Base-by-base conservation (phyloP, 2,888 invertebrate genomes). In the Deilephila porcellus region DNA sequence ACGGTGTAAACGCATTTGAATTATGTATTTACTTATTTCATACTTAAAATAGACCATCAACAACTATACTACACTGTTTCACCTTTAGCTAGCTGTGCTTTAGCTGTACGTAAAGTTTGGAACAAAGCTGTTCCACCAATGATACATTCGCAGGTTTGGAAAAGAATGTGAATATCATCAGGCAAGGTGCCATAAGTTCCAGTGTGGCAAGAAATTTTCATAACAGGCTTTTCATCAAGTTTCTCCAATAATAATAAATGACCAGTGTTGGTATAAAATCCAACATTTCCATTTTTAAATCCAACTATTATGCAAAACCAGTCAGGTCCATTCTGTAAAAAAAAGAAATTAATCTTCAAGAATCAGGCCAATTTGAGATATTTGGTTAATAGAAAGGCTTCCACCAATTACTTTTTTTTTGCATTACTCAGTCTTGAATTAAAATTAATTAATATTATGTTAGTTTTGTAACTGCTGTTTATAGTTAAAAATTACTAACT, bases 301-400 rank as follows among this genome's bases (percentile, higher is more conserved):
- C 99, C 99, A 74, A 98, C 96, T 76, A 97, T 96, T 76, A 99
- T 96, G 87, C 98, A 98, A 19, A 98, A 98, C 99, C 99, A 99
- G 88, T 99, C 99, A 37, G 98, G 96, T 7, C 96, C 96, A 85
- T 97, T 95, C 96, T 96, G 88, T 70, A 88, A 88, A 71, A 71
- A n/a, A 73, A 11, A 45, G 11, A 45, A 14, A 45, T 11, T 2
- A 45, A 45, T 45, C 32, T 32, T 4, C 32, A 32, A 32, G 32
- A 32, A 32, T 32, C 32, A 32, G 32, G 2, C 32, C 25, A 25
- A 1, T 25, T 25, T 25, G 25, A 25, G 25, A 25, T 25, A 25
- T 25, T 25, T 25, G 0, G 25, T 25, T 25, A 25, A 1, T 25
- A 25, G 25, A 25, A 25, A 25, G 25, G 25, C 25, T 32, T 32